Base-by-base conservation (phyloP, 2,113 vertebrate genomes). In the Axis porcinus region DNA sequence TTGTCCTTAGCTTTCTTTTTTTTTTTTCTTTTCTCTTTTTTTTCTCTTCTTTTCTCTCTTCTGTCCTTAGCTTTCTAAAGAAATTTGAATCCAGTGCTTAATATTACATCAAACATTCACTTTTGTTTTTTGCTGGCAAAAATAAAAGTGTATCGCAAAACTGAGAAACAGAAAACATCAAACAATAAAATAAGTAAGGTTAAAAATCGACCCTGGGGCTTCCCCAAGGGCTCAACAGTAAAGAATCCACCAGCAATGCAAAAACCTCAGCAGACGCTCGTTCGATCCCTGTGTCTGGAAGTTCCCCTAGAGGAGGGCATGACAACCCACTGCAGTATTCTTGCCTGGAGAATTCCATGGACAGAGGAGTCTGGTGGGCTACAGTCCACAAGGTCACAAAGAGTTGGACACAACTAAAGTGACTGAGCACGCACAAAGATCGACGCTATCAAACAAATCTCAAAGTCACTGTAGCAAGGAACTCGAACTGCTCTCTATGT, bases 231-330 rank as follows among this genome's bases (percentile, higher is more conserved):
- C 21, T 40, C 36, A 74, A 74, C 36, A 25, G 67, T 40, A 40
- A 40, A 74, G 19, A 74, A 40, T 74, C n/a, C 67, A 74, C 67
- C 0, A 0, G 19, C 67, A 74, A 13, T 74, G n/a, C n/a, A 74
- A 74, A 74, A 12, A 40, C 19, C 2, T 0, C n/a, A 74, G 36
- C 21, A 74, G 19, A 40, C 0, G 0, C 36, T 74, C 9, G 0
- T 40, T 40, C 1, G 0, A 40, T 23, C 67, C 5, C n/a, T 40
- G 67, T 74, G 67, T 40, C 36, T 74, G 19, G n/a, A 74, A 74
- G 10, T 40, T 40, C 36, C 36, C n/a, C n/a, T 74, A 23, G 19
- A 74, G n/a, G 67, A 74, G 9, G 5, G 36, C 36, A 2, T 74
- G 36, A 10, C 10, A 74, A 25, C 21, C 9, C 67, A 74, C n/a